These are phyloP conservation scores for Brienomyrus brachyistius DNA, from an alignment of 2,113 vertebrate genomes.

Conservation along the genomic window DNA sequence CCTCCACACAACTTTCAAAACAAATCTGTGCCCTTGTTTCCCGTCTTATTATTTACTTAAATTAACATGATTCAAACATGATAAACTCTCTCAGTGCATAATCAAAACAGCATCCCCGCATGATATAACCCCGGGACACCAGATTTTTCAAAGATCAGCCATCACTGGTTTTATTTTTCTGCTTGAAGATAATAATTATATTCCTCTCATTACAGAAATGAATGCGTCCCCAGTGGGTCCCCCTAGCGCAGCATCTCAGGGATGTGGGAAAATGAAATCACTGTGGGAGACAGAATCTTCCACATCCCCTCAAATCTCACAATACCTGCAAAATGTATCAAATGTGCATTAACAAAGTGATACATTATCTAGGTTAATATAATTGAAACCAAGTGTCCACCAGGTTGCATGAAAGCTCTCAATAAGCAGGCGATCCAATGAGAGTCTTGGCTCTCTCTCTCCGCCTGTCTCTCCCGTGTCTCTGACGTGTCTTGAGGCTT, in stretches of 20 bases:
- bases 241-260: not conserved
- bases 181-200: not conserved
- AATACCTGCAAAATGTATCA: constrained; percentile 14
- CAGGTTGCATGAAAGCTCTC: not conserved
- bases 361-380: constrained; percentile 3
- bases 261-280: not conserved
- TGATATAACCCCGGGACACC: not conserved
- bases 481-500: not conserved
- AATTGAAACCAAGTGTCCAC: not conserved
- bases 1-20: not conserved
- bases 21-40: not conserved
- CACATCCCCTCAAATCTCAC: not conserved
- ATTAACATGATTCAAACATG: not conserved
- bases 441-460: not conserved
- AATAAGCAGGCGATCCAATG: not conserved
- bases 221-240: not conserved
- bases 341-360: not conserved
- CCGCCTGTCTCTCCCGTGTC: not conserved
- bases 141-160: not conserved
- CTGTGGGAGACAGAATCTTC: not conserved
- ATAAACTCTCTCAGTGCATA: not conserved
- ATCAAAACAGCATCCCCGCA: not conserved
- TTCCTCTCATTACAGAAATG: not conserved
- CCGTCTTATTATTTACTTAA: not conserved
- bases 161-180: not conserved